Percentiles rank a stretch among this genome's conserved stretches.
Conservation (phyloP, 2,888 invertebrate genomes). For the Tenthredo livida region DNA sequence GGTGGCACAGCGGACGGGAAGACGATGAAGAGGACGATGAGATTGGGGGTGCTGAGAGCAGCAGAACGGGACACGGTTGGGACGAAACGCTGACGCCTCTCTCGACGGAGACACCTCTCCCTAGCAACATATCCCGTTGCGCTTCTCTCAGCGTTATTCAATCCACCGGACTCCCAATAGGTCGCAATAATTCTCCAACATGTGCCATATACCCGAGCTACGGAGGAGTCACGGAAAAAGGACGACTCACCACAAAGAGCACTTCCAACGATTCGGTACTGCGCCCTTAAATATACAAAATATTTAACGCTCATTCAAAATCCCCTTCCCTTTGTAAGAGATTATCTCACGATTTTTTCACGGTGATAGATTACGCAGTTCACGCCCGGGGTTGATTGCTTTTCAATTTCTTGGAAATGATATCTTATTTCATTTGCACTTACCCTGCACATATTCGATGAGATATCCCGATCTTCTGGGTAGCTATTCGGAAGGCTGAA, state of each 20-base stretch:
- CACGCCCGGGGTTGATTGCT: not conserved
- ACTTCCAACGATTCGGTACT: slow-evolving; percentile 75
- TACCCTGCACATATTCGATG: not conserved
- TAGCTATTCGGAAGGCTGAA: not conserved
- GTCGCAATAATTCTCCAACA: slow-evolving; percentile 65
- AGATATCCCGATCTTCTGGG: not conserved
- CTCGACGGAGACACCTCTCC: slow-evolving; percentile 92
- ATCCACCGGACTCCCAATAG: slow-evolving; percentile 60
- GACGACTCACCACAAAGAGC: slow-evolving; percentile 67
- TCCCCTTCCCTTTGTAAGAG: not conserved
- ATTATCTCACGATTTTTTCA: too few species aligned
- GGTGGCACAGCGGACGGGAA: slow-evolving; percentile 94
- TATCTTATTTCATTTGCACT: not conserved
- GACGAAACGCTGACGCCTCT: slow-evolving; percentile 84
- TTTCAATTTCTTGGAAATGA: not conserved
- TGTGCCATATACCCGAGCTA: slow-evolving; percentile 76
- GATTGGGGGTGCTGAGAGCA: slow-evolving; percentile 83
- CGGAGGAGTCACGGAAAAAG: slow-evolving; percentile 77
- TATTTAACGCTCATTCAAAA: not conserved
- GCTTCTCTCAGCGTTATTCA: slow-evolving; percentile 91
- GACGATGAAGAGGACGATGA: slow-evolving; percentile 90
- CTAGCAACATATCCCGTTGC: slow-evolving; percentile 92
- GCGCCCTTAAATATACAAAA: slow-evolving; percentile 46
- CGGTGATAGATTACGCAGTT: too few species aligned
- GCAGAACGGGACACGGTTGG: slow-evolving; percentile 82